phyloP scores from a whole-genome alignment of 2,888 invertebrate species.

The Meteorus colon region DNA sequence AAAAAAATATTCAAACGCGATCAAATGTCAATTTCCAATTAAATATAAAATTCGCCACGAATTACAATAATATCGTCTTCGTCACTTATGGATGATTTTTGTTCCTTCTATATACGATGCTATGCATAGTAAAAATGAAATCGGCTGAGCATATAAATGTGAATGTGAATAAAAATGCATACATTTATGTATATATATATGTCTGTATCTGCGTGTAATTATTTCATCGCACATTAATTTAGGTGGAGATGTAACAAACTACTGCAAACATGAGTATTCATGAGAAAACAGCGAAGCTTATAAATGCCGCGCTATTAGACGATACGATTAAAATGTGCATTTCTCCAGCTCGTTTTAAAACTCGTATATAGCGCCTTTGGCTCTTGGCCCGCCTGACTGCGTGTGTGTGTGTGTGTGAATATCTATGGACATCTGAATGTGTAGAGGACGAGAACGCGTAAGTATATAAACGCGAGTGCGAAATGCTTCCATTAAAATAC shows the following conservation, averaged over 20 bases:
- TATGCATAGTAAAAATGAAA: neutral
- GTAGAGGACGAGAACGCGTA: neutral
- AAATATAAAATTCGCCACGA: no score
- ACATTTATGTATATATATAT: constrained; percentile 5
- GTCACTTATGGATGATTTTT: no score
- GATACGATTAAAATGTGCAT: constrained; percentile 70
- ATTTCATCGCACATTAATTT: constrained; percentile 63
- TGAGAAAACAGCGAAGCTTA: constrained; percentile 65
- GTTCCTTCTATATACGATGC: no score
- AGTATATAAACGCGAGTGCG: constrained; percentile 44
- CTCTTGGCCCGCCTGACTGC: constrained; percentile 30
- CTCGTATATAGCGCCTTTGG: constrained; percentile 33
- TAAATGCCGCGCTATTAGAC: constrained; percentile 67
- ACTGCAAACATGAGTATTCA: constrained; percentile 64
- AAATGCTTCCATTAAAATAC: constrained; percentile 49
- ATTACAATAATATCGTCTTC: no score
- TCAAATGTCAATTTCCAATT: neutral
- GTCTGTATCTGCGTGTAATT: constrained; percentile 39
- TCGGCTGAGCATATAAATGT: neutral
- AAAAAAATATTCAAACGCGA: no score
- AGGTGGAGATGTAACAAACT: constrained; percentile 53
- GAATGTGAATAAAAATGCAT: neutral
- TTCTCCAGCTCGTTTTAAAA: constrained; percentile 64
- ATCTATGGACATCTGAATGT: neutral
- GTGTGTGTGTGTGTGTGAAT: neutral